A percentile compares a stretch with the other conserved stretches of the same genome.
Conservation (phyloP, 2,113 vertebrate species). For the Alces alces region DNA sequence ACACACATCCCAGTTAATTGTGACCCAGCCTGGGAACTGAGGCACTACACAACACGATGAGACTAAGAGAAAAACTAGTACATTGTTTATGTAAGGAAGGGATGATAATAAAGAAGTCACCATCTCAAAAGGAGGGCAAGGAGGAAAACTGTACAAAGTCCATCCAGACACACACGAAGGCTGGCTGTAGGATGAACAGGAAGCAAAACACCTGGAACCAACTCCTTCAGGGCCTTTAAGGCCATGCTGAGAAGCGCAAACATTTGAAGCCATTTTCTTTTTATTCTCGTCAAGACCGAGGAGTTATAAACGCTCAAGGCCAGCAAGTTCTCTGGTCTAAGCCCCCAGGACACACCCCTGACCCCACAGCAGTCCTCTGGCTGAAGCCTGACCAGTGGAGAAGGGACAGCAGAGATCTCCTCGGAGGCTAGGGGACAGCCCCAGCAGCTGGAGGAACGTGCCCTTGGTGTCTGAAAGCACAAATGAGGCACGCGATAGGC, state of each 20-base stretch:
- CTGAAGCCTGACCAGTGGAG: neutral
- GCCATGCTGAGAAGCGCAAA: neutral
- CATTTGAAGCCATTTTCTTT: neutral
- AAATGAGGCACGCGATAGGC: neutral
- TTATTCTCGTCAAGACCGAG: neutral
- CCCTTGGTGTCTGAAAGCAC: neutral
- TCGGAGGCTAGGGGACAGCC: neutral
- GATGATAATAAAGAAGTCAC: neutral
- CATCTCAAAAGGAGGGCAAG: neutral
- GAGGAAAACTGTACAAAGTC: neutral
- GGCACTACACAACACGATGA: neutral
- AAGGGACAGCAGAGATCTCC: neutral
- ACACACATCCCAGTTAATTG: neutral
- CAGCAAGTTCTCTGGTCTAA: neutral
- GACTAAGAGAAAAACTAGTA: slow-evolving; percentile 5
- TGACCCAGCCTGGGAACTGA: slow-evolving; percentile 18
- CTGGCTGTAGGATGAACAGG: neutral
- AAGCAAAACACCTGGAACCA: neutral
- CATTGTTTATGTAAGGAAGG: neutral
- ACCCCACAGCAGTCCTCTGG: neutral
- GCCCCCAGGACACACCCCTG: neutral
- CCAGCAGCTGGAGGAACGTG: too few relatives aligned
- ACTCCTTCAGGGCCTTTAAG: neutral
- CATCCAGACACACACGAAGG: neutral
- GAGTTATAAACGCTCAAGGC: neutral